These are phyloP conservation scores for Lydus trimaculatus DNA, from an alignment of 2,888 invertebrate species.

Conservation along the genomic window DNA sequence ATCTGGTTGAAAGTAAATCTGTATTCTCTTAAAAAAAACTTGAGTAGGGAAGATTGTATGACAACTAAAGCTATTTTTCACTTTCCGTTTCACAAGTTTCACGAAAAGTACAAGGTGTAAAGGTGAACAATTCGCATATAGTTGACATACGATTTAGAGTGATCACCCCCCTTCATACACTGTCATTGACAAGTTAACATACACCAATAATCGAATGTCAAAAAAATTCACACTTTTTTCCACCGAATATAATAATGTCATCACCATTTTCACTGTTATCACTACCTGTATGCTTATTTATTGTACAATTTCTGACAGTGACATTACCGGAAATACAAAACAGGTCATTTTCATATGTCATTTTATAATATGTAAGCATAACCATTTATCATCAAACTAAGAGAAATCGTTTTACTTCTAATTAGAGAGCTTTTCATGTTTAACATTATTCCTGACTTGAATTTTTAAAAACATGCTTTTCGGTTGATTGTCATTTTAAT, in stretches of 20 bases:
- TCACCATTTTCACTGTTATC: slow-evolving; percentile 7
- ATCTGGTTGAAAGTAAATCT: not conserved
- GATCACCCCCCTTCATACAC: not conserved
- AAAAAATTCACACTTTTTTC: slow-evolving; percentile 30
- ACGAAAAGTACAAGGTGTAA: not conserved
- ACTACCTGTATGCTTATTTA: slow-evolving; percentile 18
- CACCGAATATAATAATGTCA: slow-evolving; percentile 19
- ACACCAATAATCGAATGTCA: slow-evolving; percentile 38
- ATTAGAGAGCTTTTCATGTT: not conserved
- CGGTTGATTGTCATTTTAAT: not conserved
- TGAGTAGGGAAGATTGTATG: not conserved
- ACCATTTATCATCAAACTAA: slow-evolving; percentile 21
- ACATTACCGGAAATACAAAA: slow-evolving; percentile 24
- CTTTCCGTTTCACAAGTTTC: not conserved
- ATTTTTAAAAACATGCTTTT: not conserved
- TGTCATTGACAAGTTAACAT: slow-evolving; percentile 35
- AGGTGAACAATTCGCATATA: not conserved
- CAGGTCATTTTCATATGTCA: slow-evolving; percentile 32
- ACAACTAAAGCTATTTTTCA: not conserved
- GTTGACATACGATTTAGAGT: not conserved
- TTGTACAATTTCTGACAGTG: slow-evolving; percentile 20
- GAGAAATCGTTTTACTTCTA: not conserved
- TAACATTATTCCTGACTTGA: not conserved
- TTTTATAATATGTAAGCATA: slow-evolving; percentile 18
- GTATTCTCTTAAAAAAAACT: not conserved